Evolutionary conservation across 1,140 invertebrate genomes (phyloP).

Genomic region (Euschistus heros): DNA sequence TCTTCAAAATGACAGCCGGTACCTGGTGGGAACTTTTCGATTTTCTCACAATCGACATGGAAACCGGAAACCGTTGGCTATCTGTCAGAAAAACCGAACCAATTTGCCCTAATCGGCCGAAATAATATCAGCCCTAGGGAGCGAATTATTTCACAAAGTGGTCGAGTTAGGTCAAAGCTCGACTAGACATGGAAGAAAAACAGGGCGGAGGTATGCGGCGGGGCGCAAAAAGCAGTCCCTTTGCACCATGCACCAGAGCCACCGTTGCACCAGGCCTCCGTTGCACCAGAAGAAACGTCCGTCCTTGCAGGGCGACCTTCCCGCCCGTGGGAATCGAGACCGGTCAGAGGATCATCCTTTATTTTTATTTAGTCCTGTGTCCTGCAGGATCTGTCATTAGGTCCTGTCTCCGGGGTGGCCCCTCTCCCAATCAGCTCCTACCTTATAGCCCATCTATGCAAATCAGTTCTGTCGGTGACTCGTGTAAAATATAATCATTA

Average conservation of each 20-base stretch:
- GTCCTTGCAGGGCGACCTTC: conserved; percentile 10
- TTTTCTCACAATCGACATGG: too few species aligned
- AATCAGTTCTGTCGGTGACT: too few species aligned
- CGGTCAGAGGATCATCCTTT: not conserved
- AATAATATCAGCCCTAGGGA: too few species aligned
- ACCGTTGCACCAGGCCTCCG: not conserved
- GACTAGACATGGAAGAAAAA: conserved; percentile 1
- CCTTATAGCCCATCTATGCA: too few species aligned
- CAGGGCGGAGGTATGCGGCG: not conserved
- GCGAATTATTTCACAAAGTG: too few species aligned
- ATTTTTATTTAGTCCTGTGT: conserved; percentile 4
- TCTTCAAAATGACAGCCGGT: too few species aligned
- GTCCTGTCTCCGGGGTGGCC: not conserved
- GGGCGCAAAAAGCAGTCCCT: not conserved
- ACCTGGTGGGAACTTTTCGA: too few species aligned
- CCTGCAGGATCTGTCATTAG: not conserved
- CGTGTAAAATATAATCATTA: too few species aligned
- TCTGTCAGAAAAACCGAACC: too few species aligned
- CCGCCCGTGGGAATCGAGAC: conserved; percentile 1
- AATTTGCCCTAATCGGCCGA: too few species aligned
- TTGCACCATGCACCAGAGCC: not conserved
- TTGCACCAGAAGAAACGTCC: conserved; percentile 4
- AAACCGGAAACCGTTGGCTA: too few species aligned
- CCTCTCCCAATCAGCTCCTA: not conserved
- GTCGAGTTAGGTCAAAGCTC: not conserved